Base-by-base conservation (phyloP, 2,888 invertebrate genomes). In the Hirtodrosophila duncani region DNA sequence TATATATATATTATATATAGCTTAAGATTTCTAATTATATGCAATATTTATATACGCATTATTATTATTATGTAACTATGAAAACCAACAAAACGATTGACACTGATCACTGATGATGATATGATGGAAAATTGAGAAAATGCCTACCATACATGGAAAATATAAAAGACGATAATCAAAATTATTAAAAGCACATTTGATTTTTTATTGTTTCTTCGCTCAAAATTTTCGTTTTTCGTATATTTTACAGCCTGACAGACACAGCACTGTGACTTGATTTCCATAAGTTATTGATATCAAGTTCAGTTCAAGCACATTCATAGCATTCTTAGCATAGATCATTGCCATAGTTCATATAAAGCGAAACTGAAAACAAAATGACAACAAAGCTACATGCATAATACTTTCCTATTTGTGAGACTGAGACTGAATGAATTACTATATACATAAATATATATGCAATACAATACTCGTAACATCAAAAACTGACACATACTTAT, bases 161-260 rank as follows among this genome's bases (percentile, higher is more conserved):
- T 81, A 77, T 77, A 77, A 70, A 60, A 81, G 63, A 81, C 70
- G 75, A 77, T 77, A 81, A 77, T 77, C 75, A 77, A 81, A 77
- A 81, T 77, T 77, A 67, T 63, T 52, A 58, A 67, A 62, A 49
- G 52, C 41, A 45, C 38, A 6, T 17, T 5, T 24, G 24, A n/a
- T 24, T 24, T 24, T n/a, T n/a, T 24, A 46, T 9, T 16, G 6
- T 1, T n/a, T 31, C 38, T 37, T 30, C 5, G 6, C 16, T 31
- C 9, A 56, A 29, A 29, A n/a, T n/a, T n/a, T n/a, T n/a, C n/a
- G n/a, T n/a, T n/a, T n/a, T n/a, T n/a, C n/a, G n/a, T n/a, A n/a
- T n/a, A n/a, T n/a, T n/a, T n/a, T n/a, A n/a, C n/a, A n/a, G n/a
- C n/a, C n/a, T n/a, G n/a, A n/a, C n/a, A n/a, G n/a, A n/a, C n/a